Conservation (phyloP, 2,113 vertebrate genomes). For the Alosa alosa region DNA sequence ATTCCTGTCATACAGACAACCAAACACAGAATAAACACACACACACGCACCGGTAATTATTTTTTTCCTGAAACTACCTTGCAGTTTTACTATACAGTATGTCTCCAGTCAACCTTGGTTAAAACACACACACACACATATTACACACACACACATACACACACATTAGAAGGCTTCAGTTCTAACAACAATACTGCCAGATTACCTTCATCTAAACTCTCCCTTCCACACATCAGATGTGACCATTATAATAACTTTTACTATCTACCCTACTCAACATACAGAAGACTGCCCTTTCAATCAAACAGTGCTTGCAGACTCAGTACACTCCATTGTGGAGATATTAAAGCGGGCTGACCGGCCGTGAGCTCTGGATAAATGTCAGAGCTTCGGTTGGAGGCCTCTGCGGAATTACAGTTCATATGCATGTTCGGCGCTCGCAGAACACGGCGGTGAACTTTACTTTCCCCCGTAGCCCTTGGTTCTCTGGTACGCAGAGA, state of each 20-base stretch:
- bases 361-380: slow-evolving; percentile 32
- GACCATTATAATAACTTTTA: neutral
- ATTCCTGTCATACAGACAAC: slow-evolving; percentile 29
- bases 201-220: neutral
- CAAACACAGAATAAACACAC: slow-evolving; percentile 23
- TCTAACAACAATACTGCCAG: neutral
- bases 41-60: neutral
- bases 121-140: too few species aligned
- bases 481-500: neutral
- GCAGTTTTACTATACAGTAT: too few species aligned
- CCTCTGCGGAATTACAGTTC: slow-evolving; percentile 32
- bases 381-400: slow-evolving; percentile 31
- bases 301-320: slow-evolving; percentile 17
- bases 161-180: neutral
- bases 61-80: neutral
- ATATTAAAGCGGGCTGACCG: slow-evolving; percentile 44
- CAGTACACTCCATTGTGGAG: slow-evolving; percentile 32
- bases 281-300: slow-evolving; percentile 27
- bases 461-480: neutral
- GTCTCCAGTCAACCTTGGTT: too few species aligned
- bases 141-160: neutral
- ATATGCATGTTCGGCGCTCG: slow-evolving; percentile 20
- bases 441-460: slow-evolving; percentile 19
- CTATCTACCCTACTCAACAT: slow-evolving; percentile 19
- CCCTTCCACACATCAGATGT: neutral